phyloP scores from a whole-genome alignment of 2,113 vertebrate genomes.

The Ceyx cyanopectus region DNA sequence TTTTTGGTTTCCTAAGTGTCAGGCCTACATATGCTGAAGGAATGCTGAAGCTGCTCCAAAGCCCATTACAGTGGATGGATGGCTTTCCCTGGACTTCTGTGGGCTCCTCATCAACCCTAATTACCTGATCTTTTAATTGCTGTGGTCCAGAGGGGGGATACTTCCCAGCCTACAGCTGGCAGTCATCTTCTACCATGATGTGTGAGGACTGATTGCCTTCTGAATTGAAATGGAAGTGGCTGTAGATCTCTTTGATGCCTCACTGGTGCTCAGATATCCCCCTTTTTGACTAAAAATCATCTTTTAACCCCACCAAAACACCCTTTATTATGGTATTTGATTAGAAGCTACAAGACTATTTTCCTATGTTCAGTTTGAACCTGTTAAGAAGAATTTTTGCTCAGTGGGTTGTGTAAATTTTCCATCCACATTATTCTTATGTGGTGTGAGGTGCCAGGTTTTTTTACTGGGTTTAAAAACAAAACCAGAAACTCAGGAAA shows the following conservation, averaged over 20 bases:
- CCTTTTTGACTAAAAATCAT: not conserved
- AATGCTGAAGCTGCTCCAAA: conserved; percentile 26
- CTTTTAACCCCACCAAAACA: not conserved
- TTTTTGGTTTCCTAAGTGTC: not conserved
- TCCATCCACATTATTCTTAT: not conserved
- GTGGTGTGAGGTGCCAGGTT: not conserved
- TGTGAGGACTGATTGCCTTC: not conserved
- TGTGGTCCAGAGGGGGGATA: not conserved
- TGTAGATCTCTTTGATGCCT: not conserved
- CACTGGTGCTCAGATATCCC: not conserved
- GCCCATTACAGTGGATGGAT: not conserved
- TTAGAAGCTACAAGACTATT: not conserved
- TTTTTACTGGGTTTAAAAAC: not conserved
- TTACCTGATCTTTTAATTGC: conserved; percentile 57
- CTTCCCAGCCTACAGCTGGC: conserved; percentile 30
- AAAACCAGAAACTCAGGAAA: not conserved
- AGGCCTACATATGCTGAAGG: not conserved
- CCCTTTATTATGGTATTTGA: not conserved
- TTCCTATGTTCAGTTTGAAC: not conserved
- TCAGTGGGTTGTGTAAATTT: not conserved
- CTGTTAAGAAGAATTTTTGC: not conserved
- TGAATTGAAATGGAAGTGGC: not conserved
- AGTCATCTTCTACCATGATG: not conserved
- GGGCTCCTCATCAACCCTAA: conserved; percentile 16
- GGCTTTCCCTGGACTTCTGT: not conserved